phyloP scores from a whole-genome alignment of 2,888 invertebrate genomes.

The Achlya flavicornis region DNA sequence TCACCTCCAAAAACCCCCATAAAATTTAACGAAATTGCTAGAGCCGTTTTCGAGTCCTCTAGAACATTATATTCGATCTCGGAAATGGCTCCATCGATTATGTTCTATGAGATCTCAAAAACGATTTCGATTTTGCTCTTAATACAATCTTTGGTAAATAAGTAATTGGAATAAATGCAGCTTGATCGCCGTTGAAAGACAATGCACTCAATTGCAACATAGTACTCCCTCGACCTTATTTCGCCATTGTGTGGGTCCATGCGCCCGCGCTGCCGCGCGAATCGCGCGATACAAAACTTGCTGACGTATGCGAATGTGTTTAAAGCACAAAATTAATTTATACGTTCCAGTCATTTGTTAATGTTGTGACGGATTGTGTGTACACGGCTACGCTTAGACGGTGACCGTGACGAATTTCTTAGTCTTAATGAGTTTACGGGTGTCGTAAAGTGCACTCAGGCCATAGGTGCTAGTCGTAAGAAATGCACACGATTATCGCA shows the following conservation, averaged over 20 bases:
- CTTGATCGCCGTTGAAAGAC: not conserved
- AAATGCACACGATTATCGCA: conserved; percentile 26
- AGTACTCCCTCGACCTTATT: not conserved
- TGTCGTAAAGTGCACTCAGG: conserved; percentile 19
- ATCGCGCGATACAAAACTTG: not conserved
- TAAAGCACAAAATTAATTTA: conserved; percentile 8
- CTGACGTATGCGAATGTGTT: not conserved
- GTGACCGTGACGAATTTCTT: conserved; percentile 25
- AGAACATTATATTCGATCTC: no score
- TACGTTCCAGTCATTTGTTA: conserved; percentile 12
- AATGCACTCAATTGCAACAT: not conserved
- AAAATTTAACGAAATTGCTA: no score
- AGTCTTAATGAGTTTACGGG: conserved; percentile 34
- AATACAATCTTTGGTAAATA: not conserved
- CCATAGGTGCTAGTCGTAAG: conserved; percentile 22
- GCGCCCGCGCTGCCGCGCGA: no score
- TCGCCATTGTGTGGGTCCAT: not conserved
- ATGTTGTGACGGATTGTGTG: conserved; percentile 13
- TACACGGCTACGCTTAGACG: conserved; percentile 34
- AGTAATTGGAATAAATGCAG: not conserved
- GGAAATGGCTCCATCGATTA: no score
- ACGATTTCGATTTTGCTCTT: no score
- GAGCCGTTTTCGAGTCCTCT: no score
- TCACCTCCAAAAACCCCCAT: no score
- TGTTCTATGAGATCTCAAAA: no score